Evolutionary conservation across 2,113 vertebrate species (phyloP).

Genomic region (Malurus melanocephalus): DNA sequence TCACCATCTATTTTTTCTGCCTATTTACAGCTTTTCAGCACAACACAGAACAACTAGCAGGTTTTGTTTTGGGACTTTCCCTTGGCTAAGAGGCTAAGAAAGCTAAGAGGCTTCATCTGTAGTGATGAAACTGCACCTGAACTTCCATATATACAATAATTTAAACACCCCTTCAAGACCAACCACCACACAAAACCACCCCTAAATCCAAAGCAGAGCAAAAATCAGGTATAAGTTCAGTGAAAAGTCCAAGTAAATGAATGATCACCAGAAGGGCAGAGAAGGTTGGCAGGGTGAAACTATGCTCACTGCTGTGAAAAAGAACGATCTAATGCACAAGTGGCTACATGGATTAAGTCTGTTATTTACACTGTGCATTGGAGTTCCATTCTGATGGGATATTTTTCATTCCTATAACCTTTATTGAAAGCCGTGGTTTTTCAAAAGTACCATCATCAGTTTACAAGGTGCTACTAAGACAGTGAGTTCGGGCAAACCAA

Average conservation of each 20-base stretch:
- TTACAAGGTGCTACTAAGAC: not conserved
- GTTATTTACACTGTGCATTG: not conserved
- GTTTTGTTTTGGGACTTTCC: not conserved
- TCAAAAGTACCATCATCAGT: accelerated
- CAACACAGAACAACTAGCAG: not conserved
- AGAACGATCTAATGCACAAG: not conserved
- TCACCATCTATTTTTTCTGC: not conserved
- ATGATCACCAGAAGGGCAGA: not conserved
- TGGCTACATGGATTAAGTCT: not conserved
- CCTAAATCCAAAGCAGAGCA: not conserved
- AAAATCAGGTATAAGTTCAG: not conserved
- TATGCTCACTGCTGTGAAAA: not conserved
- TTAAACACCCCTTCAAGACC: not conserved
- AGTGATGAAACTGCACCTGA: not conserved
- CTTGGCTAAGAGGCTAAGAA: not conserved
- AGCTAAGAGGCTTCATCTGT: not conserved
- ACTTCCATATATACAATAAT: not conserved
- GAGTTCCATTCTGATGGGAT: not conserved
- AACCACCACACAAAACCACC: accelerated
- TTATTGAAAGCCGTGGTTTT: not conserved
- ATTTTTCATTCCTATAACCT: not conserved
- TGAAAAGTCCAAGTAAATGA: not conserved
- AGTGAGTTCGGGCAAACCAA: not conserved
- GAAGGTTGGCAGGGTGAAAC: not conserved
- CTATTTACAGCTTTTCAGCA: not conserved